A percentile compares a stretch with the other conserved stretches of the same genome.
Conservation (phyloP, 2,113 vertebrate species). For the Gymnogyps californianus region DNA sequence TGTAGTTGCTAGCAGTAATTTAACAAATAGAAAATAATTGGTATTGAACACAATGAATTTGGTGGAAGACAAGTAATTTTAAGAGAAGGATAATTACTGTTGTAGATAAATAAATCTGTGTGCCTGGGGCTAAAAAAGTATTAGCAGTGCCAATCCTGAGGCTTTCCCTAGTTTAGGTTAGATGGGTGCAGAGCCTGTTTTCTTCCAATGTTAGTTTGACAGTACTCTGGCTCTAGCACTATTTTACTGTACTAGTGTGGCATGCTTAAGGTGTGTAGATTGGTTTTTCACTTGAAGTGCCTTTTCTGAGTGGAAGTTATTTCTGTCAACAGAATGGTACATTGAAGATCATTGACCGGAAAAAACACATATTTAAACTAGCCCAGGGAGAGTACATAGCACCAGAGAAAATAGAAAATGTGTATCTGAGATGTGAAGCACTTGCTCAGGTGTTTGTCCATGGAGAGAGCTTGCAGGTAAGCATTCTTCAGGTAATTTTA, state of each 20-base stretch:
- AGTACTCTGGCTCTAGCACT: not conserved
- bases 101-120: not conserved
- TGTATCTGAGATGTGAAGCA: slow-evolving; percentile 85
- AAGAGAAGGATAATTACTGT: not conserved
- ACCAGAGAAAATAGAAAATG: slow-evolving; percentile 94
- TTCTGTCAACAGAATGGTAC: slow-evolving; percentile 86
- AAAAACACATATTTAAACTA: slow-evolving; percentile 98
- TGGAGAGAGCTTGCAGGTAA: slow-evolving; percentile 93
- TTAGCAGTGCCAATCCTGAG: not conserved
- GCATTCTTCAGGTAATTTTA: not conserved
- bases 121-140: not conserved
- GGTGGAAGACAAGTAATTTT: not conserved
- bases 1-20: not conserved
- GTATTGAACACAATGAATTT: not conserved
- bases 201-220: not conserved
- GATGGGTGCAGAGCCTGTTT: not conserved
- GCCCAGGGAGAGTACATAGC: slow-evolving; percentile 98
- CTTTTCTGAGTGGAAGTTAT: not conserved
- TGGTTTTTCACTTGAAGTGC: not conserved
- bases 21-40: not conserved
- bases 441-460: slow-evolving; percentile 93
- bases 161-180: not conserved
- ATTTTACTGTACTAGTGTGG: not conserved
- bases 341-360: slow-evolving; percentile 93
- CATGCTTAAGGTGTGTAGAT: not conserved